A percentile compares a stretch with the other conserved stretches of the same genome.
Conservation (phyloP, 92 coral and sea anemone genomes). For the Pocillopora grandis region DNA sequence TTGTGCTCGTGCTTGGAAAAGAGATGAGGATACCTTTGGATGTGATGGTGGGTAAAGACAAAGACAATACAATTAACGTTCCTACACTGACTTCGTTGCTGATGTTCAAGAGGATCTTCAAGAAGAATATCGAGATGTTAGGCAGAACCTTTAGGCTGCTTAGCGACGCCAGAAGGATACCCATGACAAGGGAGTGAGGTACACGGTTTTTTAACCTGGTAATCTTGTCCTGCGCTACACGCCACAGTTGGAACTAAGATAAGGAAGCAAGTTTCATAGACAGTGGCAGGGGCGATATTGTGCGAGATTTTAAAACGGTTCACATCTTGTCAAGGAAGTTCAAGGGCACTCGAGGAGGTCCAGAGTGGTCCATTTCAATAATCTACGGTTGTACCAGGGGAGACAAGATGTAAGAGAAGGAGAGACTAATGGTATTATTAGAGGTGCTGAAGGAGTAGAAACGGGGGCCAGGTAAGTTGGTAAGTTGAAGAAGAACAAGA, state of each 20-base stretch:
- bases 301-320: slow-evolving; percentile 29
- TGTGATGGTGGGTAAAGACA: slow-evolving; percentile 49
- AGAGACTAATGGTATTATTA: background rate
- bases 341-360: slow-evolving; percentile 4
- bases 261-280: slow-evolving; percentile 53
- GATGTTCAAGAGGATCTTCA: slow-evolving; percentile 22
- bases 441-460: background rate
- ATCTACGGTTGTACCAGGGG: slow-evolving; percentile 37
- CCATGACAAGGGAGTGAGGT: slow-evolving; percentile 50
- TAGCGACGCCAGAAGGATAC: slow-evolving; percentile 68
- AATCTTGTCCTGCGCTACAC: slow-evolving; percentile 51
- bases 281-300: slow-evolving; percentile 47
- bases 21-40: slow-evolving; percentile 56
- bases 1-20: slow-evolving; percentile 46
- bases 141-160: slow-evolving; percentile 51
- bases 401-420: background rate
- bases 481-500: no score
- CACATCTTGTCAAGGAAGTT: slow-evolving; percentile 35
- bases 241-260: slow-evolving; percentile 56
- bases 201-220: slow-evolving; percentile 46
- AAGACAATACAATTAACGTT: slow-evolving; percentile 5
- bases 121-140: slow-evolving; percentile 45
- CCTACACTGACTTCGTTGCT: slow-evolving; percentile 47
- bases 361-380: slow-evolving; percentile 43
- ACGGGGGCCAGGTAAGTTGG: background rate